Conservation (phyloP, 1,140 invertebrate species). For the Drosophila mauritiana region DNA sequence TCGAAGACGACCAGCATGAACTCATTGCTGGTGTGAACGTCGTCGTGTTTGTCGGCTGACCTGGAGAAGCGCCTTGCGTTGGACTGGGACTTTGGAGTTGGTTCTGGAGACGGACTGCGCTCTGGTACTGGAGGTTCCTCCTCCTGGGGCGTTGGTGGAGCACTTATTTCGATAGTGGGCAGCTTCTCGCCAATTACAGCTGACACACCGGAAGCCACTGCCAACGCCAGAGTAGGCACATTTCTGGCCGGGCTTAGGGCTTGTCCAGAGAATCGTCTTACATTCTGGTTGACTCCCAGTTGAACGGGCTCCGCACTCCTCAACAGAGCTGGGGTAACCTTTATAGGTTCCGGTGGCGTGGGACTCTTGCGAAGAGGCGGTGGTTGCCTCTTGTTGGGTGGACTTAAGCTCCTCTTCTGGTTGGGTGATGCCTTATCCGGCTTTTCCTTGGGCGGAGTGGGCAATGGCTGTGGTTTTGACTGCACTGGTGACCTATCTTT, state of each 20-base stretch:
- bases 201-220: conserved; percentile 65
- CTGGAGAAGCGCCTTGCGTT: conserved; percentile 31
- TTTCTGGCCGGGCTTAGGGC: conserved; percentile 74
- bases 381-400: conserved; percentile 33
- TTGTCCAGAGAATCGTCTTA: conserved; percentile 67
- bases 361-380: conserved; percentile 65
- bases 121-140: conserved; percentile 1
- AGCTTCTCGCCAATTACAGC: conserved; percentile 53
- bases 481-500: conserved; percentile 50
- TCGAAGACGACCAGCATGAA: conserved; percentile 92
- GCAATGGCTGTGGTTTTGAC: conserved; percentile 46
- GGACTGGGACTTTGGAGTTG: background rate
- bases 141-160: conserved; percentile 53
- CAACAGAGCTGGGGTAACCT: conserved; percentile 65
- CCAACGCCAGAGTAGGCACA: conserved; percentile 68
- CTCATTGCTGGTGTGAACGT: conserved; percentile 87
- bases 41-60: conserved; percentile 73
- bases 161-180: conserved; percentile 81
- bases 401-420: conserved; percentile 54
- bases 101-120: conserved; percentile 18
- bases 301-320: conserved; percentile 76
- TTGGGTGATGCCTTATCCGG: conserved; percentile 23
- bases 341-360: conserved; percentile 71
- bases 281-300: conserved; percentile 73
- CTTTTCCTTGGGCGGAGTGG: conserved; percentile 36